Conservation (phyloP, 1,140 invertebrate genomes). For the Orius insidiosus region DNA sequence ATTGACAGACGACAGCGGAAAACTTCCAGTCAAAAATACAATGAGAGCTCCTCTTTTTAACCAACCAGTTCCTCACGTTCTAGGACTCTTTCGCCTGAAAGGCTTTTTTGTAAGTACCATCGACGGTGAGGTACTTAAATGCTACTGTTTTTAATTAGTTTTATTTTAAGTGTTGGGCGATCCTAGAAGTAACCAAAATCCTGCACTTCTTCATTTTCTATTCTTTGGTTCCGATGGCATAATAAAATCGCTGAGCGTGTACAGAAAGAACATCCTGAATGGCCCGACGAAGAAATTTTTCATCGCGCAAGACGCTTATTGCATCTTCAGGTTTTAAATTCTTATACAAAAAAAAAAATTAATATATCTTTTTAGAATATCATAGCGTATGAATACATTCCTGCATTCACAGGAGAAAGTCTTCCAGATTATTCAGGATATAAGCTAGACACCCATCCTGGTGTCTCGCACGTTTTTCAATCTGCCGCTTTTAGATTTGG, state of each 20-base stretch:
- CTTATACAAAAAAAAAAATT: no score
- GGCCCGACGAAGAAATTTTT: constrained; percentile 90
- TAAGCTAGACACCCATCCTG: constrained; percentile 83
- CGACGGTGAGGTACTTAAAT: not conserved
- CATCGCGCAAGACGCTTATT: constrained; percentile 78
- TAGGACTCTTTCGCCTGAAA: constrained; percentile 78
- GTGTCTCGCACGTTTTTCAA: constrained; percentile 93
- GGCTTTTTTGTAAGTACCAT: constrained; percentile 76
- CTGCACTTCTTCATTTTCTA: constrained; percentile 83
- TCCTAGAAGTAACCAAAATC: constrained; percentile 93
- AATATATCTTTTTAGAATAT: constrained; percentile 65
- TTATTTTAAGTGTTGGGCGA: constrained; percentile 77
- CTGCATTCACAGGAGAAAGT: constrained; percentile 59
- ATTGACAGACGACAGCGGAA: constrained; percentile 50
- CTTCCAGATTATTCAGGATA: constrained; percentile 61
- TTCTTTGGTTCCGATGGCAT: constrained; percentile 91
- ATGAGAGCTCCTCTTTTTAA: constrained; percentile 87
- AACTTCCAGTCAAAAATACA: constrained; percentile 76
- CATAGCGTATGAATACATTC: constrained; percentile 91
- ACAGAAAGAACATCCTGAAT: constrained; percentile 59
- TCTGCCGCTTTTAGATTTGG: constrained; percentile 94
- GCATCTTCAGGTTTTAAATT: constrained; percentile 94
- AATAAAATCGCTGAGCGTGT: constrained; percentile 73
- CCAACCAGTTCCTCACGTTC: constrained; percentile 77
- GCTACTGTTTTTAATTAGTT: not conserved